Evolutionary conservation across 2,888 invertebrate species (phyloP).

Genomic region (Hypena proboscidalis): DNA sequence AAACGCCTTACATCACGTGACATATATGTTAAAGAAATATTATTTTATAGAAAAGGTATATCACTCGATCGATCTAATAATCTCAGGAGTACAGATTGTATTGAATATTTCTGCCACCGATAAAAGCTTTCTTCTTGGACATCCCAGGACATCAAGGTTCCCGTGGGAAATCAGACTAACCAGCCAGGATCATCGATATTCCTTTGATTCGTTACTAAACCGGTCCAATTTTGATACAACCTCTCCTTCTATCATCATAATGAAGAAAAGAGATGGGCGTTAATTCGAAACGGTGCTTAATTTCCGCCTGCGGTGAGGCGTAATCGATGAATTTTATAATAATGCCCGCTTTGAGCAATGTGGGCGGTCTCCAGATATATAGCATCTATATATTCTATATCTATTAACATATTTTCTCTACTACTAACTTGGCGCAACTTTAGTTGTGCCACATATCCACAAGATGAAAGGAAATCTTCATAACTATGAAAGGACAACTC

Average conservation of each 20-base stretch:
- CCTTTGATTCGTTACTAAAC: conserved; percentile 29
- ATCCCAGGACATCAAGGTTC: conserved; percentile 13
- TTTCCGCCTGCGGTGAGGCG: conserved; percentile 42
- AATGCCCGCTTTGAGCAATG: conserved; percentile 35
- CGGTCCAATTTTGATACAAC: conserved; percentile 37
- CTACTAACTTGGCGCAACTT: conserved; percentile 31
- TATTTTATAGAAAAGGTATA: no score
- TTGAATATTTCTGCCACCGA: not conserved
- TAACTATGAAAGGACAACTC: not conserved
- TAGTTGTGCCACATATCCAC: conserved; percentile 15
- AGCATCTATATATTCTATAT: conserved; percentile 26
- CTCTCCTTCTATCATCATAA: conserved; percentile 43
- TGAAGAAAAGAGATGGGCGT: conserved; percentile 42
- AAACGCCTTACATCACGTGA: no score
- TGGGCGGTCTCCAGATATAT: conserved; percentile 34
- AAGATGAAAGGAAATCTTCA: conserved; percentile 16
- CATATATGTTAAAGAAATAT: no score
- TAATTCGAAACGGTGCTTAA: conserved; percentile 43
- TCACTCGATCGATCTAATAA: no score
- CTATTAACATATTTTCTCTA: conserved; percentile 28
- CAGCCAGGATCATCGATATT: conserved; percentile 27
- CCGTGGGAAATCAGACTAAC: conserved; percentile 30
- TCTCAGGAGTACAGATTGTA: not conserved
- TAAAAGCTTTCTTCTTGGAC: not conserved
- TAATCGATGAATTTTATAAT: conserved; percentile 45